Evolutionary conservation across 2,888 invertebrate species (phyloP), one percentile per base, ranked within the genome.

Genomic region (Hololepta plana): DNA sequence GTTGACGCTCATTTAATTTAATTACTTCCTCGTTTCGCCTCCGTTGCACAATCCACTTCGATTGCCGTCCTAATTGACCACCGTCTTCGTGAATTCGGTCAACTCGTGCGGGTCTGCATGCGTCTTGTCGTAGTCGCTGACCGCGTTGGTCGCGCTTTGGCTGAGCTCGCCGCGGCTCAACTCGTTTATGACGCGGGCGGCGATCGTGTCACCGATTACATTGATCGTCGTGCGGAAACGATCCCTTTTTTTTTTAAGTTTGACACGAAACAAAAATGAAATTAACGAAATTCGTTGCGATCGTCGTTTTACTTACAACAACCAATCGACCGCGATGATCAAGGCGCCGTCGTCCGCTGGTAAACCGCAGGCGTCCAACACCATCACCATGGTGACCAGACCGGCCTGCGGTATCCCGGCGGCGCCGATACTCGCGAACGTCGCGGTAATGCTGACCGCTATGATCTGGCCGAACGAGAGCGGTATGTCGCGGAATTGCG

Each of bases 321-420:
- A 63, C 81, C 87, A 88, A 58, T 90, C 90, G 20, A 88, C 84
- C 12, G 87, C 85, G 33, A 88, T 72, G 46, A 90, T 88, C 39
- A 88, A 68, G 32, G 84, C 76, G 29, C 90, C 84, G 51, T 88
- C 87, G 49, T 85, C 80, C 1, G 84, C 79, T 23, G 87, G 85
- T 35, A 90, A 62, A 32, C 87, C 87, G 34, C 90, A 79, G 5
- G 88, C 85, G 51, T 88, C 85, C 40, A 90, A 59, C 28, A 90
- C 88, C 81, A 88, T 85, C 37, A 90, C 87, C 81, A 93, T 85
- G 47, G 91, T 93, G 24, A 91, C 84, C 41, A 93, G 68, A 20
- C 91, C 91, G 13, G 91, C 91, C 49, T 88, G 90, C 4, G 93
- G 93, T 42, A 96, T 88, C 23, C 93, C 91, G 6, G 95, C 93